Conservation (phyloP, 2,888 invertebrate species). For the Himalopsyche anomala region DNA sequence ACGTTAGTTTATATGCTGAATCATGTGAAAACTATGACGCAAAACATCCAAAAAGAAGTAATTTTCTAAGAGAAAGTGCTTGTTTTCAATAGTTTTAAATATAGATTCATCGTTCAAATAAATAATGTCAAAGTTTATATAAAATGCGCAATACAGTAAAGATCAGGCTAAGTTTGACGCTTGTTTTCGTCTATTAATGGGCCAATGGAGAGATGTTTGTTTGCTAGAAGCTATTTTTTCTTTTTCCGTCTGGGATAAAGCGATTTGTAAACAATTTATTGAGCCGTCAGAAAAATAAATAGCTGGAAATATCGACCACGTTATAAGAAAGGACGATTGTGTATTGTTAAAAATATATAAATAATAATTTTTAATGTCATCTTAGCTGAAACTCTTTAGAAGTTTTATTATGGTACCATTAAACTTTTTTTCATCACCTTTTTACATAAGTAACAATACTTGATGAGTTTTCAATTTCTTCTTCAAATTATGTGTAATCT, state of each 20-base stretch:
- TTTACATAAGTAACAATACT: no score
- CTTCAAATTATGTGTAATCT: no score
- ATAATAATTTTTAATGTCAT: neutral
- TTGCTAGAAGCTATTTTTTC: neutral
- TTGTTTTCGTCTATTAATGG: neutral
- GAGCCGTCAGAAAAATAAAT: conserved; percentile 24
- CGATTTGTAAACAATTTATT: conserved; percentile 25
- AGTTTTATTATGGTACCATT: no score
- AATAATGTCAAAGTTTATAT: no score
- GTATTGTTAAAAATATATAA: neutral
- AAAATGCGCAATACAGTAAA: neutral
- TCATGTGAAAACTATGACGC: no score
- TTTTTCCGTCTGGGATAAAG: conserved; percentile 34
- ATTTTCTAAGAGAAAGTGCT: no score
- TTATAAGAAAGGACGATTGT: neutral
- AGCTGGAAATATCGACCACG: conserved; percentile 12
- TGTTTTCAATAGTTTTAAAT: no score
- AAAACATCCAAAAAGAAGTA: no score
- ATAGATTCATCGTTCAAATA: no score
- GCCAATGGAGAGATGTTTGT: conserved; percentile 8
- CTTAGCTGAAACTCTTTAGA: neutral
- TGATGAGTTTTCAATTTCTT: no score
- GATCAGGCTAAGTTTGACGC: neutral
- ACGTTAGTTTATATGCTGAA: no score
- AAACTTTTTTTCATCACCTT: no score